Evolutionary conservation across 2,113 vertebrate genomes (phyloP).

Genomic region (Xenopus tropicalis): DNA sequence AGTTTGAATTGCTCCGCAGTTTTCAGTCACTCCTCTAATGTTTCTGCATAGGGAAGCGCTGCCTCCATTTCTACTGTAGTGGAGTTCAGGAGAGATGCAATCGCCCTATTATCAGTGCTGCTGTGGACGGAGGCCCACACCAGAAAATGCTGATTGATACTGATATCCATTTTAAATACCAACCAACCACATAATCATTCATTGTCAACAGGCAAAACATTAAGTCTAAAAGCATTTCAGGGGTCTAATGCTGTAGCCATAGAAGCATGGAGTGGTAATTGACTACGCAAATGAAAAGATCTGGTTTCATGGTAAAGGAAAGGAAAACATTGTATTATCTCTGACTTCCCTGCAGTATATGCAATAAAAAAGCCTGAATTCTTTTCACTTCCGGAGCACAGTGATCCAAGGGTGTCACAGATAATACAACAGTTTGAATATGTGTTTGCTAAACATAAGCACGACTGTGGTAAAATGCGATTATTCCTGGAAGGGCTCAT

Average conservation of each 20-base stretch:
- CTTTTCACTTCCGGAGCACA: neutral
- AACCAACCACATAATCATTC: neutral
- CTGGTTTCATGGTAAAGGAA: neutral
- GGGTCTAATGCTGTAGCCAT: too few relatives aligned
- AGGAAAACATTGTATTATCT: neutral
- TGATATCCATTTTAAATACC: neutral
- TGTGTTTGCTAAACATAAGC: neutral
- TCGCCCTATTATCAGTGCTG: too few relatives aligned
- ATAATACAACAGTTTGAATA: neutral
- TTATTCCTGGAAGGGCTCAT: neutral
- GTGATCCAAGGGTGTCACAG: neutral
- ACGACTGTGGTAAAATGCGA: neutral
- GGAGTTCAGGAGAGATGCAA: neutral
- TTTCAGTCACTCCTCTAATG: neutral
- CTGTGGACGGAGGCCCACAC: neutral
- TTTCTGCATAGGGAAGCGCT: neutral
- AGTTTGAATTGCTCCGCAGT: too few relatives aligned
- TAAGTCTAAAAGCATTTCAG: too few relatives aligned
- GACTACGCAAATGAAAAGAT: too few relatives aligned
- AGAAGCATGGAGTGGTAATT: too few relatives aligned
- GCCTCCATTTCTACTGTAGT: neutral
- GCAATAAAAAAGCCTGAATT: neutral
- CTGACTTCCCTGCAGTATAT: neutral
- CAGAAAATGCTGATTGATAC: constrained; percentile 1
- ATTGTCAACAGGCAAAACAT: too few relatives aligned